phyloP scores from a whole-genome alignment of 2,797 vertebrate genomes.

The Darevskia nairensis region DNA sequence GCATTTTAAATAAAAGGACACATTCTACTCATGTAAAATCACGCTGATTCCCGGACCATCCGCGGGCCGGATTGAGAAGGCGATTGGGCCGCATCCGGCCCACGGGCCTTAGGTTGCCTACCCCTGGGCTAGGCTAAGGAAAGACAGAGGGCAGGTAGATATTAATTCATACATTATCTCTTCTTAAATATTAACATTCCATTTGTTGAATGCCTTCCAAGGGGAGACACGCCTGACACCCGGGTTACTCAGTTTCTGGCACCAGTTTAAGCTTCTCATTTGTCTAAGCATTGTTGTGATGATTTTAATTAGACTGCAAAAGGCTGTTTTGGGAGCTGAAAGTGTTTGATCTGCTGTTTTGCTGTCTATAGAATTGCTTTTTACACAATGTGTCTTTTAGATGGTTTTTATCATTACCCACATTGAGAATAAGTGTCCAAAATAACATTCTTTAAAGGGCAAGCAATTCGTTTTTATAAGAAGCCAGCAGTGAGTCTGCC shows the following conservation, averaged over 20 bases:
- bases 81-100: too few relatives aligned
- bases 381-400: not conserved
- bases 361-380: not conserved
- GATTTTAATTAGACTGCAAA: not conserved
- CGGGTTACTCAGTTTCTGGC: too few relatives aligned
- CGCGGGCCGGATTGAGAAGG: too few relatives aligned
- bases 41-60: too few relatives aligned
- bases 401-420: not conserved
- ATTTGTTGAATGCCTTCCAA: not conserved
- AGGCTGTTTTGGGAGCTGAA: not conserved
- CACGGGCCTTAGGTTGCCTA: too few relatives aligned
- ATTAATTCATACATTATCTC: not conserved
- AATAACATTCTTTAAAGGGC: too few relatives aligned
- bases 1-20: too few relatives aligned
- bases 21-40: too few relatives aligned
- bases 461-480: too few relatives aligned
- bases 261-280: not conserved
- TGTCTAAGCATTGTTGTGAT: not conserved
- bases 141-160: not conserved
- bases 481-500: too few relatives aligned
- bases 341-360: not conserved
- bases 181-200: not conserved
- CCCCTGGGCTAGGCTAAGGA: too few relatives aligned
- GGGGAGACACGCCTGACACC: not conserved
- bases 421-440: not conserved